Base-by-base conservation (phyloP, 1,140 invertebrate species). In the Goniozus legneri region DNA sequence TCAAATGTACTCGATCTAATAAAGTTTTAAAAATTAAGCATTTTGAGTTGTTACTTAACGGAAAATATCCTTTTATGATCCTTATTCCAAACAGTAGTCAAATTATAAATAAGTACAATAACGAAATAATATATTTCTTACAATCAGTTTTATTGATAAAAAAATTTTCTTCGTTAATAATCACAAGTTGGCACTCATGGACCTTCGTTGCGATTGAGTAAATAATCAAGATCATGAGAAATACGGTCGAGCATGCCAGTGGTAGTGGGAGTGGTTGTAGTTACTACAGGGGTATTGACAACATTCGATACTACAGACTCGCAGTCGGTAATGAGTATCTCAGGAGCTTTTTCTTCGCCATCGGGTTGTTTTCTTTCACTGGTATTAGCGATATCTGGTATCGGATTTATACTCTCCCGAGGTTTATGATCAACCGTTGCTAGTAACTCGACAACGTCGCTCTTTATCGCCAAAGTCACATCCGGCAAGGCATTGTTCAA, bases 161-260 rank as follows among this genome's bases (percentile, higher is more conserved):
- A n/a, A n/a, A n/a, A n/a, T n/a, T n/a, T n/a, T n/a, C n/a, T n/a
- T n/a, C n/a, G n/a, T n/a, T n/a, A n/a, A n/a, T n/a, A n/a, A n/a
- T n/a, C n/a, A n/a, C n/a, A n/a, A n/a, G n/a, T n/a, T n/a, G n/a
- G n/a, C n/a, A n/a, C n/a, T n/a, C n/a, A n/a, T n/a, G n/a, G n/a
- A 37, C 10, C 24, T 47, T 64, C 61, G 27, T 75, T 82, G 40
- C 83, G 79, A 65, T 87, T 87, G 37, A 88, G 68, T 45, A 88
- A 66, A 72, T 87, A 88, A 67, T 88, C 85, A 32, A 88, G 73
- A 68, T 88, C 85, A 57, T 85, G 81, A 1, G 83, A 84, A 58
- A 88, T 88, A 53, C 85, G 79, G 67, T 86, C 82, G 2, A 88
- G 68, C 76, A 87, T 84, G 39, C 82, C 81, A 24, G 52, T 66